Percentiles rank a stretch among this genome's conserved stretches.
Evolutionary conservation across 2,797 vertebrate genomes (phyloP).

Genomic region (Hafferia zeledoni): DNA sequence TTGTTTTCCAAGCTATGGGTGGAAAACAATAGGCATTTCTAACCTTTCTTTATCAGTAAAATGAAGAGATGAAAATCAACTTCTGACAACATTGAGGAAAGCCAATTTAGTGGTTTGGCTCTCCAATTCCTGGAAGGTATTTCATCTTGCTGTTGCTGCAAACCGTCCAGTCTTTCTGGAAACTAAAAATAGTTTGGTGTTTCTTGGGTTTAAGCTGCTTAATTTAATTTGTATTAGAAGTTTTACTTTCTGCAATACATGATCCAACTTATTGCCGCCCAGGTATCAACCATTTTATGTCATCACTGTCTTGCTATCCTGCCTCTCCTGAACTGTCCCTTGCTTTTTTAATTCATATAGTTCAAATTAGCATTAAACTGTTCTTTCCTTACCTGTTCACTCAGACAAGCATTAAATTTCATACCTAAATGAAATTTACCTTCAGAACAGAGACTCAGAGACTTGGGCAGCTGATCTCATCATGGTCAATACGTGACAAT

Average conservation of each 20-base stretch:
- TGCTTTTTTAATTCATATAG: not conserved
- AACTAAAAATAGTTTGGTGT: not conserved
- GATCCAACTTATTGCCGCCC: not conserved
- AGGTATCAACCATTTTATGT: not conserved
- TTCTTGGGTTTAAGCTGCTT: not conserved
- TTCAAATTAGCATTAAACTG: not conserved
- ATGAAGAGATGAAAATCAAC: slow-evolving; percentile 66
- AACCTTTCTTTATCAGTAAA: slow-evolving; percentile 61
- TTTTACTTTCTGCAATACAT: not conserved
- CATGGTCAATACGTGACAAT: rapidly evolving
- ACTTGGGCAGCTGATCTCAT: not conserved
- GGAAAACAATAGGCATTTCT: slow-evolving; percentile 51
- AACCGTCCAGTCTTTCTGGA: not conserved
- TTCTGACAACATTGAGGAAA: slow-evolving; percentile 54
- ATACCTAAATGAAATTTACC: not conserved
- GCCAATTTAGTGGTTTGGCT: slow-evolving; percentile 33
- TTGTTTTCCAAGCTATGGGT: slow-evolving; percentile 46
- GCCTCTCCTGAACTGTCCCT: not conserved
- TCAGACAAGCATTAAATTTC: not conserved
- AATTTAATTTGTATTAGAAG: not conserved
- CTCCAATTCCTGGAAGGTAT: not conserved
- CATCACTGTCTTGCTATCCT: not conserved
- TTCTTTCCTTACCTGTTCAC: not conserved
- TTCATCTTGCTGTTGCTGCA: not conserved
- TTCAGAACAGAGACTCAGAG: not conserved